These are phyloP conservation scores for Oasisia sp. DNA, from an alignment of 2,888 invertebrate genomes.

Conservation along the genomic window DNA sequence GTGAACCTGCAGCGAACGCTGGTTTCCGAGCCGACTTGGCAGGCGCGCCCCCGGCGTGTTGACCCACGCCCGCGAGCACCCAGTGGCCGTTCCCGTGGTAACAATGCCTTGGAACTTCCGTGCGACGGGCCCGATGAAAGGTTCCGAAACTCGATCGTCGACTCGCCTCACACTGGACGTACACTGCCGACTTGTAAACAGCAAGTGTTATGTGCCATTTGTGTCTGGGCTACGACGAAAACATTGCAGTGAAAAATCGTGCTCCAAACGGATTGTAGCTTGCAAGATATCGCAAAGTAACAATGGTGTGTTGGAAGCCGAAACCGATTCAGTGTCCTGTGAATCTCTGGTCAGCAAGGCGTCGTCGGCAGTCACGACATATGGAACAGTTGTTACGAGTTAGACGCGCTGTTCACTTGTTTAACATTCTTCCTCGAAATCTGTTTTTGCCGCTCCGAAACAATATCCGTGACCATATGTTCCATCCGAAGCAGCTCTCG, in stretches of 20 bases:
- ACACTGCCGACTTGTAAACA: neutral
- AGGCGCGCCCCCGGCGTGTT: neutral
- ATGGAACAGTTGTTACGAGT: neutral
- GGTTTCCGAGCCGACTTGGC: neutral
- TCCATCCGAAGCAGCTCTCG: neutral
- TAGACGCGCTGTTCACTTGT: neutral
- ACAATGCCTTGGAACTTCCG: neutral
- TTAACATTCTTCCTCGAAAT: neutral
- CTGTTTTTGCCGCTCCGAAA: neutral
- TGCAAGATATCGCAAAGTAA: neutral
- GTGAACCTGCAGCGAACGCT: neutral
- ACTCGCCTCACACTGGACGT: neutral
- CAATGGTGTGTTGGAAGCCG: neutral
- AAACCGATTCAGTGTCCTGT: neutral
- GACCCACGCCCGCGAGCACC: neutral
- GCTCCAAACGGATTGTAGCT: conserved; percentile 2
- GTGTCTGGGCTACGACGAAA: neutral
- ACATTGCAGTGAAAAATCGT: neutral
- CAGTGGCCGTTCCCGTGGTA: neutral
- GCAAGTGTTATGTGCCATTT: neutral
- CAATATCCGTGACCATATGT: neutral
- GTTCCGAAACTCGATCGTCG: neutral
- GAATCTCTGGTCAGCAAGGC: neutral
- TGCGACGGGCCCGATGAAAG: neutral
- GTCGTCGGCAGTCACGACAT: neutral